Evolutionary conservation across 37 sponge, comb jelly and placozoan species (phyloP).

Genomic region (Haliclona indistincta): DNA sequence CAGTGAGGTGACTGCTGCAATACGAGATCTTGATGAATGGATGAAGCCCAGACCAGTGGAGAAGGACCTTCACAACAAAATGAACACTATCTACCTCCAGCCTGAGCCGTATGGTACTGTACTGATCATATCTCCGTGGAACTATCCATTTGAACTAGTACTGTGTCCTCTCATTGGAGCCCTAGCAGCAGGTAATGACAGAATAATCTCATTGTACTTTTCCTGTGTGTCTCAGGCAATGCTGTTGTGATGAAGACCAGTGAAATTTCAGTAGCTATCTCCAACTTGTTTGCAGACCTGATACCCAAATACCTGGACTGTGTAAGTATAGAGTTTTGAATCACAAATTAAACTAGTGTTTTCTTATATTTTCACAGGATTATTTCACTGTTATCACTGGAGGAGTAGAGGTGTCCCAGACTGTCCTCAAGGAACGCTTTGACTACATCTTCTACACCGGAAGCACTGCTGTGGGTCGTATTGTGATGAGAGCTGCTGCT

Average conservation of each 20-base stretch:
- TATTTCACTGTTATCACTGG: slow-evolving; percentile 79
- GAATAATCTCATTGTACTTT: too few relatives aligned
- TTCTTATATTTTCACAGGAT: too few relatives aligned
- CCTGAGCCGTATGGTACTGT: slow-evolving; percentile 85
- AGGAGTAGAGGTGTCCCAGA: slow-evolving; percentile 52
- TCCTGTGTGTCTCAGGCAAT: too few relatives aligned
- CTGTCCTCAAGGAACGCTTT: slow-evolving; percentile 55
- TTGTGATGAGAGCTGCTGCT: slow-evolving; percentile 80
- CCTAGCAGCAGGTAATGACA: slow-evolving; percentile 73
- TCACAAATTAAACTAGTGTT: too few relatives aligned
- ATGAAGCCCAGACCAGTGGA: slow-evolving; percentile 37
- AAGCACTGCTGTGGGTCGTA: slow-evolving; percentile 53
- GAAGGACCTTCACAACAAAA: slow-evolving; percentile 56
- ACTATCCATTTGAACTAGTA: slow-evolving; percentile 82
- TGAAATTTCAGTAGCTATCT: slow-evolving; percentile 55
- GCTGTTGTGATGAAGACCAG: slow-evolving; percentile 79
- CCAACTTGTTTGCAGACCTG: slow-evolving; percentile 51
- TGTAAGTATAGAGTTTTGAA: too few relatives aligned
- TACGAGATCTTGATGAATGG: slow-evolving; percentile 67
- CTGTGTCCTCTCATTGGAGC: slow-evolving; percentile 84
- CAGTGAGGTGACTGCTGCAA: slow-evolving; percentile 37
- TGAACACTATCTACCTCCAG: slow-evolving; percentile 42
- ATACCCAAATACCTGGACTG: slow-evolving; percentile 70
- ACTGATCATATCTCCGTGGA: slow-evolving; percentile 87
- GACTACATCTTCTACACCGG: slow-evolving; percentile 92